These are phyloP conservation scores for Siderastrea siderea DNA, from an alignment of 92 coral and sea anemone species.

Conservation along the genomic window DNA sequence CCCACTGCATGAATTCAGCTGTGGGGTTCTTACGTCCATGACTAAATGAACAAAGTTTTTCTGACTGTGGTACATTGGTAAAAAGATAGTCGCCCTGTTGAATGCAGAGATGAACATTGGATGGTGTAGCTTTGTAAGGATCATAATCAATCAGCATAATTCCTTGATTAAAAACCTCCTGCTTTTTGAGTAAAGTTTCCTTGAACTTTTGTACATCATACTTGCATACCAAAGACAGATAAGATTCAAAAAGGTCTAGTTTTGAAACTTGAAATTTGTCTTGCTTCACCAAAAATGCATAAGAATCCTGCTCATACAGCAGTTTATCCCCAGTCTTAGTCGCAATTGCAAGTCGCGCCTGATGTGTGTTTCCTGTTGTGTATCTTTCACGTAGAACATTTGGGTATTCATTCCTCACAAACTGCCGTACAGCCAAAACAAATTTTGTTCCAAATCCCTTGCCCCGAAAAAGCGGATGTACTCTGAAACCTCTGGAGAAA, in stretches of 20 bases:
- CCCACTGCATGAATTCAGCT: constrained; percentile 5
- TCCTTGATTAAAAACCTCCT: background rate
- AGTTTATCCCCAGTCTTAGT: background rate
- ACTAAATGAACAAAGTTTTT: constrained; percentile 13
- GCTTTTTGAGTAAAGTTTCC: background rate
- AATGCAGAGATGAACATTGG: constrained; percentile 8
- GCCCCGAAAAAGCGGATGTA: background rate
- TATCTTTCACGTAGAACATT: background rate
- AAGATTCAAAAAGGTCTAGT: background rate
- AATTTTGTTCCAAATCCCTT: constrained; percentile 5
- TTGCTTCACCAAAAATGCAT: background rate
- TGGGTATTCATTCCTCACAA: background rate
- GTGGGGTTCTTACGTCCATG: background rate
- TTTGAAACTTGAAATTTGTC: background rate
- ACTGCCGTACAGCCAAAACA: background rate
- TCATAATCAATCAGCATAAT: background rate
- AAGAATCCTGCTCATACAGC: constrained; percentile 1
- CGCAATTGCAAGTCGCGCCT: background rate
- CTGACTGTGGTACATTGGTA: background rate
- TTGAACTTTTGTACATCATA: constrained; percentile 1
- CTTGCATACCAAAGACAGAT: background rate
- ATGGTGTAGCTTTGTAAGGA: constrained; percentile 7
- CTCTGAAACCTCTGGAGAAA: background rate
- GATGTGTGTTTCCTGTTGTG: background rate
- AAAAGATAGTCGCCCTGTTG: background rate